Evolutionary conservation across 2,888 invertebrate genomes (phyloP).

Genomic region (Mylabris sibirica): DNA sequence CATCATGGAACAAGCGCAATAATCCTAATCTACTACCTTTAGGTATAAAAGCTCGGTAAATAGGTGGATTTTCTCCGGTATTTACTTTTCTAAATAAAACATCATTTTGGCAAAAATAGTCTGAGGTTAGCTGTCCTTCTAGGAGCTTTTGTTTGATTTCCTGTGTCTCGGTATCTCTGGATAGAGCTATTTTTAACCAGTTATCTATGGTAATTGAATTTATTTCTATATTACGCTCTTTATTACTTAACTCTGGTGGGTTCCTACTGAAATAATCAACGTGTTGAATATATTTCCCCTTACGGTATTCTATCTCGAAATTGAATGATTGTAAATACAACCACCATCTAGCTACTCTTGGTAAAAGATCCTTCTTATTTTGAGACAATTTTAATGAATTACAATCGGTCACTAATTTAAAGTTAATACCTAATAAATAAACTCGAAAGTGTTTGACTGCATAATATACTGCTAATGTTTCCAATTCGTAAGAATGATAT

Average conservation of each 20-base stretch:
- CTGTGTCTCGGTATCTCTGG: background rate
- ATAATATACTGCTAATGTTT: conserved; percentile 50
- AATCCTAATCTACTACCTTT: conserved; percentile 33
- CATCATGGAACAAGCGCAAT: conserved; percentile 33
- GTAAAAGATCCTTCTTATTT: conserved; percentile 46
- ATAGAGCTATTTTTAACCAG: background rate
- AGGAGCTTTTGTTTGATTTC: conserved; percentile 10
- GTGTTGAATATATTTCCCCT: conserved; percentile 28
- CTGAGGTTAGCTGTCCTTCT: conserved; percentile 8
- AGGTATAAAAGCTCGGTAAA: conserved; percentile 29
- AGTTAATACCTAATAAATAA: conserved; percentile 42
- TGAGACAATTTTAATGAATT: conserved; percentile 46
- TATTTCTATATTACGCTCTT: background rate
- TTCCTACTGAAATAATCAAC: conserved; percentile 38
- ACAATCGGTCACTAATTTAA: conserved; percentile 51
- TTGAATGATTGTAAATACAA: conserved; percentile 43
- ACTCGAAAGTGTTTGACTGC: conserved; percentile 44
- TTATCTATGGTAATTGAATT: background rate
- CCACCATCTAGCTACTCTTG: conserved; percentile 50
- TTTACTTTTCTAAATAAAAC: conserved; percentile 27
- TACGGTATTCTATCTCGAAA: conserved; percentile 35
- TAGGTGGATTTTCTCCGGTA: conserved; percentile 22
- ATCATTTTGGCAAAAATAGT: conserved; percentile 27
- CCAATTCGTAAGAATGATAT: conserved; percentile 49
- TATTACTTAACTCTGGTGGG: background rate